A percentile compares a stretch with the other conserved stretches of the same genome.
These are phyloP conservation scores for Orestias chungarensis DNA, from an alignment of 2,797 vertebrate species.

Conservation along the genomic window DNA sequence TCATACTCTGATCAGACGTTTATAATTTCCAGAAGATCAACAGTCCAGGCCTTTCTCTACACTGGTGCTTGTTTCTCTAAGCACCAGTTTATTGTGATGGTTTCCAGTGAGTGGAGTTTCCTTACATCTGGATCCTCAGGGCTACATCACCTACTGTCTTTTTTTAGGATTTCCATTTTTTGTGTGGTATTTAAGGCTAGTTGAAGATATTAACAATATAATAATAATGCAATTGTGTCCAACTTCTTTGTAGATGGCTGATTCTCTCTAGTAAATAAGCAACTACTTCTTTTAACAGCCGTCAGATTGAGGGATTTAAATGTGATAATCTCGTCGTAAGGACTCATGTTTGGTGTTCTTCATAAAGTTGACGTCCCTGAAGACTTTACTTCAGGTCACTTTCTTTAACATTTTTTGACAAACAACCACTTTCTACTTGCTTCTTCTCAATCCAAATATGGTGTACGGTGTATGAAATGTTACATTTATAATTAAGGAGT, in stretches of 20 bases:
- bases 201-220: neutral
- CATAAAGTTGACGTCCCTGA: neutral
- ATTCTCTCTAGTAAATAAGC: neutral
- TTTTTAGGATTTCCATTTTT: no score
- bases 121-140: neutral
- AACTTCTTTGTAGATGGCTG: neutral
- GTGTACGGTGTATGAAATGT: no score
- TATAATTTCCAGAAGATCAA: neutral
- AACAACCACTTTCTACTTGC: neutral
- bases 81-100: neutral
- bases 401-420: neutral
- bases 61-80: neutral
- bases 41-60: neutral
- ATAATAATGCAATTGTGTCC: no score
- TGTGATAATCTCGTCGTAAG: no score
- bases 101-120: neutral
- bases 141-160: neutral
- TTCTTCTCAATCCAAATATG: no score
- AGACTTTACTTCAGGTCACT: neutral
- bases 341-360: neutral
- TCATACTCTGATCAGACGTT: conserved; percentile 13
- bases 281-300: no score
- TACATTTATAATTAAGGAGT: no score
- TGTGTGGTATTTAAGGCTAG: neutral
- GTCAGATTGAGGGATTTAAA: no score